Conservation (phyloP, 2,797 vertebrate species). For the Varecia variegata region DNA sequence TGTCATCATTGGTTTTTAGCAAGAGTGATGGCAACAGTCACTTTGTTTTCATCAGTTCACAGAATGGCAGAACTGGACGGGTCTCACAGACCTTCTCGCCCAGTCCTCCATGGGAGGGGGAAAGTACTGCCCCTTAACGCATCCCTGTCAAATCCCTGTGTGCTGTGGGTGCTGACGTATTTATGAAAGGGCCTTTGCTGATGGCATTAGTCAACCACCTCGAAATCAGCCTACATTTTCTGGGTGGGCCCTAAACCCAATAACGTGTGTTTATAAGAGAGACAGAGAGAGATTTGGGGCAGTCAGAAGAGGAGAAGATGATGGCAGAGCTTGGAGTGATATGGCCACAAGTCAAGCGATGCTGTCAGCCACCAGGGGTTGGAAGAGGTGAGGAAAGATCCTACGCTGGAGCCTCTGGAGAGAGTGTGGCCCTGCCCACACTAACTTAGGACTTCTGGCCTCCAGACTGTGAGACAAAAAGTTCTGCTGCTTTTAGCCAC, state of each 20-base stretch:
- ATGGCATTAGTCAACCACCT: background rate
- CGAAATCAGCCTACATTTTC: background rate
- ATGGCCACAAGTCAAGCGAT: background rate
- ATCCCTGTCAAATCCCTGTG: background rate
- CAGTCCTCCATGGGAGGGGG: background rate
- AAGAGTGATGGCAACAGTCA: rapidly evolving
- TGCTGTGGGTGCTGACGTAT: too few relatives aligned
- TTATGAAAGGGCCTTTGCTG: background rate
- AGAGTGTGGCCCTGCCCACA: rapidly evolving
- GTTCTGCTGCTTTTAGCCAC: background rate
- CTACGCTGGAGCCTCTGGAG: too few relatives aligned
- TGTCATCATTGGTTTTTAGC: background rate
- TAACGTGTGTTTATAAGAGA: background rate
- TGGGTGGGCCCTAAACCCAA: background rate
- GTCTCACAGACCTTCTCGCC: background rate
- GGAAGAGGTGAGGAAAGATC: background rate
- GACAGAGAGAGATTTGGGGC: background rate
- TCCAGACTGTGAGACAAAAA: background rate
- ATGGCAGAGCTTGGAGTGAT: background rate
- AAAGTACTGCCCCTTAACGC: background rate
- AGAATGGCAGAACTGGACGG: background rate
- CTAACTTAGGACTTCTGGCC: background rate
- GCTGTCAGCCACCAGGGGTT: background rate
- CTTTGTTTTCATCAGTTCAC: background rate
- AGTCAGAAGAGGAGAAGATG: background rate